These are phyloP conservation scores for Noctua fimbriata DNA, from an alignment of 2,888 invertebrate species.

Conservation along the genomic window DNA sequence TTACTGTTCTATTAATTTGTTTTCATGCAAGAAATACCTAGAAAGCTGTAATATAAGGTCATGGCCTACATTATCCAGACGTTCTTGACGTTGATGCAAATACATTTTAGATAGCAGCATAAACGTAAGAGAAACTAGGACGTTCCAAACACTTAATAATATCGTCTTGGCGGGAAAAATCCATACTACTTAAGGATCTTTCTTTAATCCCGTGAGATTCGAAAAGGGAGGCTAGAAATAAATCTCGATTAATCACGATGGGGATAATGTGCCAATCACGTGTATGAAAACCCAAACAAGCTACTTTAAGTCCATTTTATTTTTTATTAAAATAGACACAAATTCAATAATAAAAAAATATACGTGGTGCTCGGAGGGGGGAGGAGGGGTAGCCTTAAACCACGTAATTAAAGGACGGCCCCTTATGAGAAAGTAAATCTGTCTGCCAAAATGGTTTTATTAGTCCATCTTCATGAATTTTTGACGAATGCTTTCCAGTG, in stretches of 20 bases:
- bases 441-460: too few relatives aligned
- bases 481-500: too few relatives aligned
- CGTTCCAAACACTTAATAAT: neutral
- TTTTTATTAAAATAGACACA: too few relatives aligned
- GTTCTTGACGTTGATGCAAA: conserved; percentile 2
- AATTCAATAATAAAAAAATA: neutral
- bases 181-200: neutral
- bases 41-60: neutral
- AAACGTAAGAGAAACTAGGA: neutral
- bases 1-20: neutral
- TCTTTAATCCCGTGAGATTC: neutral
- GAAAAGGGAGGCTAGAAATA: neutral
- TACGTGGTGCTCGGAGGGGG: neutral
- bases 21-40: conserved; percentile 1
- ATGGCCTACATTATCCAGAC: conserved; percentile 6
- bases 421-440: neutral
- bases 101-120: conserved; percentile 9
- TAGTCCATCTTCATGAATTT: too few relatives aligned
- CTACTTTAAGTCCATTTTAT: neutral
- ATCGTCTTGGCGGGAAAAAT: neutral
- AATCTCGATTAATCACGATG: too few relatives aligned
- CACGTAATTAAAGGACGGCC: neutral
- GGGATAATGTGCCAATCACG: neutral
- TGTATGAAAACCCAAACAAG: neutral
- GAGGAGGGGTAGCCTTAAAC: neutral